Evolutionary conservation across 2,888 invertebrate species (phyloP), one percentile per base, ranked within the genome.

Genomic region (Elmis aenea): DNA sequence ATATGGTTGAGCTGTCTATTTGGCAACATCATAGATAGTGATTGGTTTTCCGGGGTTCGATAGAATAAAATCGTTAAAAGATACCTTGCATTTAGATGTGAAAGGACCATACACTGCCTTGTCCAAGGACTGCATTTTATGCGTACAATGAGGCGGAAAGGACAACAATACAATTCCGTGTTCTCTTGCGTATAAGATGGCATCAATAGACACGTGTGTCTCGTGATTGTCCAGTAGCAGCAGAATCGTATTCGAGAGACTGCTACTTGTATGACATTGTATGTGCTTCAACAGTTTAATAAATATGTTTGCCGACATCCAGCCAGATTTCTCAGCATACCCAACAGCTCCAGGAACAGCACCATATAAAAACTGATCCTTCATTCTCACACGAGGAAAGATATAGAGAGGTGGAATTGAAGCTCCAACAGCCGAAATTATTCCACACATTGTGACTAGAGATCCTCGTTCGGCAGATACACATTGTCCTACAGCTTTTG

Each of bases 91-190:
- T 6, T 35, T 45, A 9, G 40, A 33, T 28, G 55, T 59, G 26
- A 58, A 55, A 2, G 56, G 52, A 4, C 50, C 49, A 45, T 44
- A 52, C 6, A 57, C 39, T 10, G 42, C 21, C 5, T n/a, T n/a
- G n/a, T n/a, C n/a, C n/a, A n/a, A n/a, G n/a, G n/a, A n/a, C n/a
- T n/a, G n/a, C n/a, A n/a, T n/a, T n/a, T n/a, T n/a, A n/a, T n/a
- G n/a, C n/a, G n/a, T n/a, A n/a, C n/a, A n/a, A n/a, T n/a, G n/a
- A 3, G 55, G 56, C 2, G 57, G 52, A 36, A 59, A 51, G 8
- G 54, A 43, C 13, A 59, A 27, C 29, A 56, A 28, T 4, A 54
- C 40, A 8, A 61, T 47, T 5, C 56, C 54, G 39, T 53, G 50
- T 12, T 49, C 50, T 45, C 47, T 51, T 13, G 46, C 42, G 38